phyloP scores from a whole-genome alignment of 2,797 vertebrate species.

The Petrocephalus sullivani region DNA sequence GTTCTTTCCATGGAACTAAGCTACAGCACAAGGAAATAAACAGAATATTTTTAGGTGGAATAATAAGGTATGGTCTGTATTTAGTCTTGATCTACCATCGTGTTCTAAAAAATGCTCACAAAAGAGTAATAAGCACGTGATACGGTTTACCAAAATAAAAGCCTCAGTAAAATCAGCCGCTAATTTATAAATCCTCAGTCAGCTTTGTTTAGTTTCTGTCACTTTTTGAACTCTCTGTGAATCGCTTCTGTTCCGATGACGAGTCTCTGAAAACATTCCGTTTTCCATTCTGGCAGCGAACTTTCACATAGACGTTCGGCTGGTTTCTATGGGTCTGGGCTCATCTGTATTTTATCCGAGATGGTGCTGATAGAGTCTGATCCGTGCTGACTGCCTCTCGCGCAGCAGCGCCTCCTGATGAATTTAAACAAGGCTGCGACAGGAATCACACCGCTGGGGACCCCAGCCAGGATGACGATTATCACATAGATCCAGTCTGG shows the following conservation, averaged over 20 bases:
- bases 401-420: conserved; percentile 49
- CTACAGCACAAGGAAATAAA: background rate
- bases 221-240: background rate
- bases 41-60: background rate
- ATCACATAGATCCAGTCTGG: conserved; percentile 69
- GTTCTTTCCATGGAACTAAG: background rate
- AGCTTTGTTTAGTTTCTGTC: background rate
- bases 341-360: conserved; percentile 12
- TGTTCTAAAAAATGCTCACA: background rate
- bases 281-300: background rate
- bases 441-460: conserved; percentile 71
- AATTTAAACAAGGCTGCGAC: conserved; percentile 62
- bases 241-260: background rate
- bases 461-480: conserved; percentile 72
- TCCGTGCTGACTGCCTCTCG: conserved; percentile 13
- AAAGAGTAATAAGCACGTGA: background rate
- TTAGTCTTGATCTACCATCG: background rate
- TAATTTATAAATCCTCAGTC: background rate
- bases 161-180: background rate
- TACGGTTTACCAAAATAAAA: background rate
- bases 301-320: background rate
- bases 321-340: background rate
- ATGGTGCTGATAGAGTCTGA: background rate
- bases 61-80: background rate
- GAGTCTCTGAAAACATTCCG: background rate